A percentile compares a stretch with the other conserved stretches of the same genome.
These are phyloP conservation scores for Antitype chi DNA, from an alignment of 2,888 invertebrate species.

Conservation along the genomic window DNA sequence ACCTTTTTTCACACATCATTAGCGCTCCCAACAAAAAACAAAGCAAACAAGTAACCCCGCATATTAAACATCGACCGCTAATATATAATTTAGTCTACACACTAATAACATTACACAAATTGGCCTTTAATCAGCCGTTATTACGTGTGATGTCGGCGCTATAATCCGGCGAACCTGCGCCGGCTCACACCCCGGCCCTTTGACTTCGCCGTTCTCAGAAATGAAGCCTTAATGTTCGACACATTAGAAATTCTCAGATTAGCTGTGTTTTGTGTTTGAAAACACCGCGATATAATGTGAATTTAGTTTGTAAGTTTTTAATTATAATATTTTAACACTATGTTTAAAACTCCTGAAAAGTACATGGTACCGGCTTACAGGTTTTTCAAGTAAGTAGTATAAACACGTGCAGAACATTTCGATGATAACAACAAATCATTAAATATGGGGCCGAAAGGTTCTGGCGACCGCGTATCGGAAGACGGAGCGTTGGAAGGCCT, in stretches of 20 bases:
- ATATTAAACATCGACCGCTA: slow-evolving; percentile 27
- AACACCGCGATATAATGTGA: slow-evolving; percentile 25
- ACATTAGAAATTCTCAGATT: slow-evolving; percentile 51
- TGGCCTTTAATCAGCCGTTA: slow-evolving; percentile 69
- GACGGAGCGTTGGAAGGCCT: too few species aligned
- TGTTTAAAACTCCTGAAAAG: too few species aligned
- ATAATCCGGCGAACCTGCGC: slow-evolving; percentile 62
- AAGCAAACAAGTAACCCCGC: slow-evolving; percentile 43
- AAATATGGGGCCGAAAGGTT: too few species aligned
- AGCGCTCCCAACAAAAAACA: slow-evolving; percentile 27
- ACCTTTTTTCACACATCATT: slow-evolving; percentile 49
- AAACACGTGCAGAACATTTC: too few species aligned
- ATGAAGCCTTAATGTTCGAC: slow-evolving; percentile 45
- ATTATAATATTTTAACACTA: not conserved
- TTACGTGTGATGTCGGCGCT: slow-evolving; percentile 66
- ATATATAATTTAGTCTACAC: slow-evolving; percentile 59
- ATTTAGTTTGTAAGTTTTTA: not conserved
- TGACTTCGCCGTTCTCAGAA: slow-evolving; percentile 69
- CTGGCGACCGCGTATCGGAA: too few species aligned
- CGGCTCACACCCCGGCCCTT: slow-evolving; percentile 70
- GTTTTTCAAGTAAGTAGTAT: too few species aligned
- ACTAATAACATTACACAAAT: slow-evolving; percentile 66
- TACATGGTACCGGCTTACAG: too few species aligned
- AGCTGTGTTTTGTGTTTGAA: slow-evolving; percentile 33
- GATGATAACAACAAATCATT: too few species aligned